Percentiles rank a stretch among this genome's conserved stretches.
These are phyloP conservation scores for Melospiza melodia DNA, from an alignment of 2,113 vertebrate genomes.

Conservation along the genomic window DNA sequence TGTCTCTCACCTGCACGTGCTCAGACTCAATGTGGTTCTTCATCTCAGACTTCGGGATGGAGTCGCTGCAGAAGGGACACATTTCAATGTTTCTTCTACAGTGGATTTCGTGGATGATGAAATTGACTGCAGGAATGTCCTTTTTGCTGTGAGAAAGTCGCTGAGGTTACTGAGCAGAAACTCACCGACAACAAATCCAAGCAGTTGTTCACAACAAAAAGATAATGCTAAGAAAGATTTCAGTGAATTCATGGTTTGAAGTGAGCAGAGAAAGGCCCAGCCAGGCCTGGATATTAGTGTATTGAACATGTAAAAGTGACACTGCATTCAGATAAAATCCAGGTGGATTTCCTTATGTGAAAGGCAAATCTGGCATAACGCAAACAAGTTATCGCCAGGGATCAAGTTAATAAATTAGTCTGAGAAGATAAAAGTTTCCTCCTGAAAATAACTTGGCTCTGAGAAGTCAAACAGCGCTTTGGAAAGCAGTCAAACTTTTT, in stretches of 20 bases:
- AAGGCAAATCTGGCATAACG: neutral
- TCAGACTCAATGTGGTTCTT: conserved; percentile 85
- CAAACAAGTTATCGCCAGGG: neutral
- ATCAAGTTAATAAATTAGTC: neutral
- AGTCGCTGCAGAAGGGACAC: conserved; percentile 88
- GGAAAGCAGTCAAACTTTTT: neutral
- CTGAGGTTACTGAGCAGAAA: neutral
- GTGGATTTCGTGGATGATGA: conserved; percentile 95
- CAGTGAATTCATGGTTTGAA: neutral
- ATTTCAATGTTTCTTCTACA: conserved; percentile 90
- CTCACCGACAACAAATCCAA: neutral
- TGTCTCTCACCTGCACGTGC: conserved; percentile 80
- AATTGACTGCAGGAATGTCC: conserved; percentile 90
- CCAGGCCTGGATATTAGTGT: neutral
- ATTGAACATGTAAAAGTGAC: neutral
- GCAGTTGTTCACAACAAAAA: too few relatives aligned
- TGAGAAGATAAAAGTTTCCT: neutral
- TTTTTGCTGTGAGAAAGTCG: conserved; percentile 81
- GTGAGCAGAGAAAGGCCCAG: neutral
- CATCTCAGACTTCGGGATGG: conserved; percentile 86
- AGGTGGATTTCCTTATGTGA: neutral
- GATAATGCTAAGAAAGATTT: neutral
- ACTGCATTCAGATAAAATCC: neutral
- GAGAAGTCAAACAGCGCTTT: neutral
- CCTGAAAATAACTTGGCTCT: neutral